These are phyloP conservation scores for Hippoglossus stenolepis DNA, from an alignment of 2,113 vertebrate genomes.

Conservation along the genomic window DNA sequence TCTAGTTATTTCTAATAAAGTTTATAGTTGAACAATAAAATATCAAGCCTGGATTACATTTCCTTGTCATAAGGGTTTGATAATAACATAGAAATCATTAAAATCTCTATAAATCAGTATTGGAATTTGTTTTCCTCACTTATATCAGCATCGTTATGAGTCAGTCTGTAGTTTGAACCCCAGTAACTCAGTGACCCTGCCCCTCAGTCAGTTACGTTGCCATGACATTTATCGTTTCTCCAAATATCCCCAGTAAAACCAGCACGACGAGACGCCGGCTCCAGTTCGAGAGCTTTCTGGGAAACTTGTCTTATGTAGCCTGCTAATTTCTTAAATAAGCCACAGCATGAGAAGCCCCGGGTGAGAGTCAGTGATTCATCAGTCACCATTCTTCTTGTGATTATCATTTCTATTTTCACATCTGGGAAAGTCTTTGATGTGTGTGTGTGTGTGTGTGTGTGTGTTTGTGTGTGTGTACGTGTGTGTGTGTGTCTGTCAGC, in stretches of 20 bases:
- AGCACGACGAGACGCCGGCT: slow-evolving; percentile 13
- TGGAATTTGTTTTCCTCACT: too few species aligned
- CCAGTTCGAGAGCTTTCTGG: not conserved
- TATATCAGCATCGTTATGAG: too few species aligned
- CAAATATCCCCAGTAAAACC: too few species aligned
- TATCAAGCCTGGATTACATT: too few species aligned
- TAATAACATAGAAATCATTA: too few species aligned
- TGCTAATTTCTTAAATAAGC: slow-evolving; percentile 22
- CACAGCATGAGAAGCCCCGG: slow-evolving; percentile 37
- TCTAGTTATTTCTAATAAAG: too few species aligned
- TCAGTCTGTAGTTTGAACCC: too few species aligned
- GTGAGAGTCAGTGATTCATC: slow-evolving; percentile 62
- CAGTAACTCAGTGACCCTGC: too few species aligned
- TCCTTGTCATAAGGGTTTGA: not conserved
- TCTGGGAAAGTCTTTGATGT: slow-evolving; percentile 61
- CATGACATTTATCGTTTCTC: too few species aligned
- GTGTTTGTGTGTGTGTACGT: not conserved
- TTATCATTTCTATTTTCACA: slow-evolving; percentile 68
- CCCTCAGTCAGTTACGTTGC: too few species aligned
- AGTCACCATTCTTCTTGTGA: slow-evolving; percentile 65
- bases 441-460: slow-evolving; percentile 24
- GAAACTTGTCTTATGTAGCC: not conserved
- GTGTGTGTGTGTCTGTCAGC: not conserved
- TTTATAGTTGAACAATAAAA: too few species aligned
- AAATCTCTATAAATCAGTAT: too few species aligned